A percentile compares a stretch with the other conserved stretches of the same genome.
phyloP scores from a whole-genome alignment of 2,797 vertebrate species.

The Gadopsis marmoratus region DNA sequence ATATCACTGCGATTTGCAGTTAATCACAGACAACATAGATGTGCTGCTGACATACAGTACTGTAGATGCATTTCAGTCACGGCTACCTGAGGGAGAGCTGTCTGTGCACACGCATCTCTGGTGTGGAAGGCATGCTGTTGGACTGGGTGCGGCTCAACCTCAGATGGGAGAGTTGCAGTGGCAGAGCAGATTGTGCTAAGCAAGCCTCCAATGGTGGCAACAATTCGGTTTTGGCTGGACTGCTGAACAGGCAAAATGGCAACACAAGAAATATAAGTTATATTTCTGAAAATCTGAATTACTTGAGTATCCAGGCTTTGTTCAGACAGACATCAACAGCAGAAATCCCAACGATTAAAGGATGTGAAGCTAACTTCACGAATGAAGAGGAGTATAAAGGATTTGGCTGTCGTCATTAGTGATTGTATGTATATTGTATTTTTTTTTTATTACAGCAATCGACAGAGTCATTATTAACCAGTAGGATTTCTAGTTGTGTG shows the following conservation, averaged over 20 bases:
- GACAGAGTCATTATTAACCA: constrained; percentile 8
- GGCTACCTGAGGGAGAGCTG: constrained; percentile 88
- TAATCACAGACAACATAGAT: neutral
- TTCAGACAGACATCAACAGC: neutral
- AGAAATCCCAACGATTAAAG: no score
- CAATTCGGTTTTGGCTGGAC: constrained; percentile 81
- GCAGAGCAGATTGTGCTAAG: constrained; percentile 64
- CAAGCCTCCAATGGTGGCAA: constrained; percentile 81
- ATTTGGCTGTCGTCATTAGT: neutral
- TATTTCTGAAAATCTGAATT: neutral
- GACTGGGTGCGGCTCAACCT: constrained; percentile 79
- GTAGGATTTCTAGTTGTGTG: neutral
- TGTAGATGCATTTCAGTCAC: constrained; percentile 1
- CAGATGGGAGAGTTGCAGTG: constrained; percentile 71
- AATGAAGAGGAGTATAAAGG: no score
- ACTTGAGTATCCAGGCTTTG: neutral
- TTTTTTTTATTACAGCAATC: constrained; percentile 1
- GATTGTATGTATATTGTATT: neutral
- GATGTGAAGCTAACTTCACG: no score
- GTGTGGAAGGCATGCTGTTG: constrained; percentile 87
- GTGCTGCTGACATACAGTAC: neutral
- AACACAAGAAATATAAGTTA: constrained; percentile 9
- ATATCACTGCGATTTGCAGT: neutral
- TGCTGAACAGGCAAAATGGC: constrained; percentile 67
- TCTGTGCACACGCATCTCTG: constrained; percentile 87